phyloP scores from a whole-genome alignment of 1,140 invertebrate species.

The Saccostrea glomerata region DNA sequence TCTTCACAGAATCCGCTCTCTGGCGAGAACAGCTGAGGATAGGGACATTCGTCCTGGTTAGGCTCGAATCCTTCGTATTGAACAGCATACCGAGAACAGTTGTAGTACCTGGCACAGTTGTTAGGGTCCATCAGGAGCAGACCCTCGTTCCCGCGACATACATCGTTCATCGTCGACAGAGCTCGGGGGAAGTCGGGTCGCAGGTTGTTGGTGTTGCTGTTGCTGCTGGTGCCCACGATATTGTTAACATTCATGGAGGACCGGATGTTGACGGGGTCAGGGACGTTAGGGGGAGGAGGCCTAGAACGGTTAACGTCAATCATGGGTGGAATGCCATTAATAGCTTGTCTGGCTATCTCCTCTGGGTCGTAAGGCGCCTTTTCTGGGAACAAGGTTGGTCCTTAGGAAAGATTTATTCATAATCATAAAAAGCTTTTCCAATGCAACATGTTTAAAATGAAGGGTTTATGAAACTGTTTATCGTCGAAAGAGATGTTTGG shows the following conservation, averaged over 20 bases:
- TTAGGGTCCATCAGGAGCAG: conserved; percentile 59
- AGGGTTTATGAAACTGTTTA: too few species aligned
- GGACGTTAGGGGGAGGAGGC: neutral
- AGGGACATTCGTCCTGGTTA: conserved; percentile 67
- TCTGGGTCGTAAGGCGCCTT: conserved; percentile 11
- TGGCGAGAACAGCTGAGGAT: conserved; percentile 66
- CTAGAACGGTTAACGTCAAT: neutral
- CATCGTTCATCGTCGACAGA: conserved; percentile 36
- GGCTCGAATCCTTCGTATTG: conserved; percentile 53
- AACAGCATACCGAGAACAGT: conserved; percentile 62
- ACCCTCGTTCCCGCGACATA: conserved; percentile 56
- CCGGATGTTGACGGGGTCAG: neutral
- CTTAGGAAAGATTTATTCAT: neutral
- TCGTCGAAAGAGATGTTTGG: too few species aligned
- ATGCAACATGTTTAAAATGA: too few species aligned
- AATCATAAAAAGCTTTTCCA: neutral
- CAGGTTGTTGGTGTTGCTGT: neutral
- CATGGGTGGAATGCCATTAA: conserved; percentile 1
- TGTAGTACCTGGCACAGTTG: conserved; percentile 70
- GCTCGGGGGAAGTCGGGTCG: neutral
- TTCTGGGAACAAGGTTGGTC: neutral
- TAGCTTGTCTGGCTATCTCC: neutral
- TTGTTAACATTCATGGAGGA: neutral
- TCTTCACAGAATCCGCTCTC: conserved; percentile 59
- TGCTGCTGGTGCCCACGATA: neutral